Base-by-base conservation (phyloP, 1,140 invertebrate genomes). In the Scaptomyza hsui region DNA sequence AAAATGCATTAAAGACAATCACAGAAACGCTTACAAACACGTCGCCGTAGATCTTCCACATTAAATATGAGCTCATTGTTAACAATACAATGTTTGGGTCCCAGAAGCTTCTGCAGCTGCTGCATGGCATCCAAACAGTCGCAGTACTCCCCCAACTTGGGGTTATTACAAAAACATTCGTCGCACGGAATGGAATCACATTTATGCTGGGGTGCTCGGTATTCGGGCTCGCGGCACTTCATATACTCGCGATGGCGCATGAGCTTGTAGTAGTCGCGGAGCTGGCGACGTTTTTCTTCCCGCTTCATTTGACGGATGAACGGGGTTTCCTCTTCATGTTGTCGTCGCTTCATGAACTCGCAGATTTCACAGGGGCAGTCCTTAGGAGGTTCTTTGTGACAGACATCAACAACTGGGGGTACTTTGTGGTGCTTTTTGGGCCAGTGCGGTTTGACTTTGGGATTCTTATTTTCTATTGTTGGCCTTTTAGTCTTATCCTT, bases 361-460 rank as follows among this genome's bases (percentile, higher is more conserved):
- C 79, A 82, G 7, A 77, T 56, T 18, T 52, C 44, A 41, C 80
- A 85, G 0, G 81, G 80, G 16, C 76, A 80, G 19, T 70, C 68
- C 4, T 29, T 4, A 4, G 2, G 4, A 1, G 19, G 19, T 21
- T 21, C 24, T 6, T 29, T 29, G 26, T 7, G 1, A 9, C 6
- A 29, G 9, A 2, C 0, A 29, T 29, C 26, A n/a, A n/a, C n/a
- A n/a, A n/a, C n/a, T n/a, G n/a, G n/a, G n/a, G n/a, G n/a, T n/a
- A n/a, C n/a, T 15, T 10, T 10, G 13, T 1, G 12, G 7, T n/a
- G 44, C 7, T 32, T 49, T 15, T 35, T 48, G 18, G 18, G 10
- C 19, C 19, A 2, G 4, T 21, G 9, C 1, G 6, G 19, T 45
- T 45, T 44, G 9, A 10, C 18, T 21, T 29, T 29, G 6, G 42